These are phyloP conservation scores for Pocillopora damicornis DNA, from an alignment of 64 coral and sea anemone genomes.

Conservation along the genomic window DNA sequence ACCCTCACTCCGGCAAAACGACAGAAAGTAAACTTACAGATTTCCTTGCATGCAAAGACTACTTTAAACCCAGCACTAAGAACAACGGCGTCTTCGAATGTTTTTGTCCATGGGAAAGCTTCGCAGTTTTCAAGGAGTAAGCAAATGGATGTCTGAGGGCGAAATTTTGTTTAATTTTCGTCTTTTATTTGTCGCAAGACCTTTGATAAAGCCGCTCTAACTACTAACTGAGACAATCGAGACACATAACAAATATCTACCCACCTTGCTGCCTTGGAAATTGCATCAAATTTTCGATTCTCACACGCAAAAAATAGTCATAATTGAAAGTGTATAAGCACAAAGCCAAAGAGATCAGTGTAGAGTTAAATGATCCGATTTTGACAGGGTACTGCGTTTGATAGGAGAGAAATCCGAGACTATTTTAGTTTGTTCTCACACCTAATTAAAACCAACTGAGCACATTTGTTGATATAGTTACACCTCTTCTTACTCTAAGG, in stretches of 20 bases:
- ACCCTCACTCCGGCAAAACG: not conserved
- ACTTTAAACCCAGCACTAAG: not conserved
- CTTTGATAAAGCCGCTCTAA: constrained; percentile 11
- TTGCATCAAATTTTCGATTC: not conserved
- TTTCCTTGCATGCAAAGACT: not conserved
- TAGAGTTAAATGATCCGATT: not conserved
- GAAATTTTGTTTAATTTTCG: not conserved
- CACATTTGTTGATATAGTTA: not conserved
- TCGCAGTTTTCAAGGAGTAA: not conserved
- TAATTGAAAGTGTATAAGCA: not conserved
- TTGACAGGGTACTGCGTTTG: not conserved
- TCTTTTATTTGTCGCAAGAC: not conserved
- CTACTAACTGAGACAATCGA: not conserved
- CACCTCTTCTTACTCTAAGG: not conserved
- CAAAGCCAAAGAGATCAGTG: not conserved
- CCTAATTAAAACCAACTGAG: not conserved
- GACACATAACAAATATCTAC: constrained; percentile 4
- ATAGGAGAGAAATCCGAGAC: not conserved
- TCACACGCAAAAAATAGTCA: not conserved
- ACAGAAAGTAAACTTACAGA: constrained; percentile 24
- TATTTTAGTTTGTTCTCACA: not conserved
- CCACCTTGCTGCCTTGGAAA: not conserved
- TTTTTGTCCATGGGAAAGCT: not conserved
- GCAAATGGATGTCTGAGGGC: not conserved
- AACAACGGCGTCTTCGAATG: not conserved